These are phyloP conservation scores for Hippocampus comes DNA, from an alignment of 2,113 vertebrate genomes.

Conservation along the genomic window DNA sequence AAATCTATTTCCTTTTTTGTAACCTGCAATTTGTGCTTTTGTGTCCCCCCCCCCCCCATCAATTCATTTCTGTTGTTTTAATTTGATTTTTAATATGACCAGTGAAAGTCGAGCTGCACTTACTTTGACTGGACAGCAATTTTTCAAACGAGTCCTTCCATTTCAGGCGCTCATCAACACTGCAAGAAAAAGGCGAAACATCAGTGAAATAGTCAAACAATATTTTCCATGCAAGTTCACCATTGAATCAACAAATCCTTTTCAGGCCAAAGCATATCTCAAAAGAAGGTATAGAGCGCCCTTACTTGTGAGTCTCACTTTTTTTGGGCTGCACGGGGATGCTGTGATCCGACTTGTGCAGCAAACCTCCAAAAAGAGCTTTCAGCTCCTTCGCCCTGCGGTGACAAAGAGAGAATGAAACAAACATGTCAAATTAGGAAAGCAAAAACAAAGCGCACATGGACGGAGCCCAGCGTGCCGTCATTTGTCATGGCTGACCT, in stretches of 20 bases:
- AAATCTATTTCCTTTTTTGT: too few species aligned
- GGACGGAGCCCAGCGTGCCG: too few species aligned
- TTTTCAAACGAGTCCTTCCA: conserved; percentile 89
- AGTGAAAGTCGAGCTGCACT: conserved; percentile 53
- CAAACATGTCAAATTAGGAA: neutral
- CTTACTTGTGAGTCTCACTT: conserved; percentile 62
- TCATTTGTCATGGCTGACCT: conserved; percentile 72
- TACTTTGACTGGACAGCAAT: conserved; percentile 87
- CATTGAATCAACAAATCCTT: neutral
- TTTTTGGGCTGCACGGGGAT: conserved; percentile 55
- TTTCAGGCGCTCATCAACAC: conserved; percentile 76
- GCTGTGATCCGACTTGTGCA: conserved; percentile 79
- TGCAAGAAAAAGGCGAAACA: conserved; percentile 36
- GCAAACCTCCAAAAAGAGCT: conserved; percentile 82
- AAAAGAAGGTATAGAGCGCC: neutral
- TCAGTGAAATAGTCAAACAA: neutral
- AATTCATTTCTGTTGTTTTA: too few species aligned
- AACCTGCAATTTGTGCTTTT: too few species aligned
- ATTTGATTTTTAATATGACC: neutral
- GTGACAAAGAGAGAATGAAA: conserved; percentile 1
- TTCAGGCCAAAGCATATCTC: neutral
- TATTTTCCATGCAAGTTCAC: neutral
- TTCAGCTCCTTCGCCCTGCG: conserved; percentile 89
- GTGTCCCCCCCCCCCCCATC: too few species aligned
- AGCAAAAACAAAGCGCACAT: too few species aligned